These are phyloP conservation scores for Triplophysa bombifrons DNA, from an alignment of 2,797 vertebrate genomes.

Conservation along the genomic window DNA sequence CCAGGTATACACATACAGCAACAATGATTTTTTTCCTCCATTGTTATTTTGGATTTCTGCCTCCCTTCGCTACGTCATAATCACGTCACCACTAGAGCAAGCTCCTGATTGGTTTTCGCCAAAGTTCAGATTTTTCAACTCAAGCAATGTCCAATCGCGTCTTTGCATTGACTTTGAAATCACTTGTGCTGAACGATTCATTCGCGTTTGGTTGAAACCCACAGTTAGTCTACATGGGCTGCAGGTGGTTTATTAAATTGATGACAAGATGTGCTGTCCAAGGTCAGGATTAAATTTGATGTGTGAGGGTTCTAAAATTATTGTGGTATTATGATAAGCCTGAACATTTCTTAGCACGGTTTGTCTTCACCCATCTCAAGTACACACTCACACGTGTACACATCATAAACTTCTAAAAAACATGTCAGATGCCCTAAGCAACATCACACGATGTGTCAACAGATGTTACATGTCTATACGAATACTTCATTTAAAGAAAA, in stretches of 20 bases:
- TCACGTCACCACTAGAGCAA: no score
- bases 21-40: no score
- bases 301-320: not conserved
- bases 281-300: slow-evolving; percentile 10
- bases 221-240: slow-evolving; percentile 35
- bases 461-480: slow-evolving; percentile 38
- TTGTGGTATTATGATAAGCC: not conserved
- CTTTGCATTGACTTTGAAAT: no score
- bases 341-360: not conserved
- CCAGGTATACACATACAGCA: no score
- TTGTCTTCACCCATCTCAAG: not conserved
- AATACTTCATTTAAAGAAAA: no score
- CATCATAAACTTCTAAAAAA: slow-evolving; percentile 19
- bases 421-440: slow-evolving; percentile 27
- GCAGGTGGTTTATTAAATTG: slow-evolving; percentile 25
- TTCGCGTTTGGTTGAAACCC: no score
- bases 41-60: no score
- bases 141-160: no score
- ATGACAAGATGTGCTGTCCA: slow-evolving; percentile 22
- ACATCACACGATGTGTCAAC: slow-evolving; percentile 28
- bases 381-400: not conserved
- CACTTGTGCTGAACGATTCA: no score
- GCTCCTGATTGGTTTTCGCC: no score
- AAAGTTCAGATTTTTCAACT: no score
- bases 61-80: no score